Conservation (phyloP, 2,797 vertebrate genomes). For the Pangasius djambal region DNA sequence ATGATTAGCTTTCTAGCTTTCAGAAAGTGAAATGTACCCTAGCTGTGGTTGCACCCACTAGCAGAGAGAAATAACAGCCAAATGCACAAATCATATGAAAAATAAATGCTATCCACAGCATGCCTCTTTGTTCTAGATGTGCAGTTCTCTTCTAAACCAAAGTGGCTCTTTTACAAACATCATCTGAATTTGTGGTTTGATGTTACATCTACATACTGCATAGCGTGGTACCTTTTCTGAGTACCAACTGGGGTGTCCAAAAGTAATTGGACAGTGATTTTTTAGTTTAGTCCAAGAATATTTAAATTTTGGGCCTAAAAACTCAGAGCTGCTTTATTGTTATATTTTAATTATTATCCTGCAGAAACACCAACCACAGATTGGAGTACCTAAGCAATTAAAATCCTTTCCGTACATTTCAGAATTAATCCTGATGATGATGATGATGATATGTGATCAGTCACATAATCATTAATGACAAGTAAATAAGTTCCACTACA, state of each 20-base stretch:
- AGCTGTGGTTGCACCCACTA: not conserved
- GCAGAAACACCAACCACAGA: not conserved
- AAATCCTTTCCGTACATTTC: not conserved
- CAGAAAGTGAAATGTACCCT: conserved; percentile 63
- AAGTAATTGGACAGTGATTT: not conserved
- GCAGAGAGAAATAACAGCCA: not conserved
- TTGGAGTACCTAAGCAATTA: not conserved
- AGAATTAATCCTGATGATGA: too few species aligned
- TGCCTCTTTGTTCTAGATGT: not conserved
- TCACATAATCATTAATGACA: not conserved
- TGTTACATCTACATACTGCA: not conserved
- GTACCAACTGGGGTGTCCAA: not conserved
- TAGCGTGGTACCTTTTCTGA: not conserved
- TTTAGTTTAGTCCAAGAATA: too few species aligned
- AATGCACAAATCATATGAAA: not conserved
- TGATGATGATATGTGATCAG: not conserved
- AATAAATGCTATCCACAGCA: not conserved
- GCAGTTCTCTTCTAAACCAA: not conserved
- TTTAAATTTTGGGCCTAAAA: not conserved
- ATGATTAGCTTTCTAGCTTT: conserved; percentile 72
- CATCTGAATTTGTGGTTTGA: not conserved
- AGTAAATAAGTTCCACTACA: not conserved
- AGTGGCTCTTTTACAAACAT: not conserved
- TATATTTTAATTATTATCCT: not conserved
- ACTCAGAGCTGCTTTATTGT: not conserved